Conservation (phyloP, 2,888 invertebrate species). For the Heterodera filipjevi region DNA sequence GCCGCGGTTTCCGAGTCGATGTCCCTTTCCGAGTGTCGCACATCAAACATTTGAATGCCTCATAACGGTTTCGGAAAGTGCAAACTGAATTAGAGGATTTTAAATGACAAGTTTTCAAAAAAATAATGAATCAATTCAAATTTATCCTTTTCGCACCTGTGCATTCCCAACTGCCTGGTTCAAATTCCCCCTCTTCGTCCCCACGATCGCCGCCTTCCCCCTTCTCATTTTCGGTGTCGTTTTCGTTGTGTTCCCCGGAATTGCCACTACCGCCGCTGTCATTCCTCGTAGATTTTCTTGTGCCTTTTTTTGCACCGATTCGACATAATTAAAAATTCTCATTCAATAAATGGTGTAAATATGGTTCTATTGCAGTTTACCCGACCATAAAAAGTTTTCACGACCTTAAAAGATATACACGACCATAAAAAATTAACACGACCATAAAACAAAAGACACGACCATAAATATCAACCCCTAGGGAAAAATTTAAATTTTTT, state of each 20-base stretch:
- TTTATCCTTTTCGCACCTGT: conserved; percentile 69
- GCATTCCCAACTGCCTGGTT: conserved; percentile 81
- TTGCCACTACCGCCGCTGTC: background rate
- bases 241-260: conserved; percentile 1
- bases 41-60: conserved; percentile 80
- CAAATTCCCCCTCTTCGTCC: conserved; percentile 29
- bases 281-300: background rate
- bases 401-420: no score
- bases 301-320: background rate
- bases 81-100: conserved; percentile 13
- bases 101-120: background rate
- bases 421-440: no score
- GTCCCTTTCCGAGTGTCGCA: conserved; percentile 75
- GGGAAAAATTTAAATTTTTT: no score
- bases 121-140: conserved; percentile 71
- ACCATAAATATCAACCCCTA: no score
- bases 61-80: conserved; percentile 45
- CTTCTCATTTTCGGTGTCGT: background rate
- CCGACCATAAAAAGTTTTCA: no score
- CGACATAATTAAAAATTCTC: conserved; percentile 9
- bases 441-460: no score
- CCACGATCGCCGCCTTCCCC: background rate
- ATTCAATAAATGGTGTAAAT: no score
- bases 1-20: conserved; percentile 83
- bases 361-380: no score